Evolutionary conservation across 2,797 vertebrate genomes (phyloP).

Genomic region (Naso thynnoides): DNA sequence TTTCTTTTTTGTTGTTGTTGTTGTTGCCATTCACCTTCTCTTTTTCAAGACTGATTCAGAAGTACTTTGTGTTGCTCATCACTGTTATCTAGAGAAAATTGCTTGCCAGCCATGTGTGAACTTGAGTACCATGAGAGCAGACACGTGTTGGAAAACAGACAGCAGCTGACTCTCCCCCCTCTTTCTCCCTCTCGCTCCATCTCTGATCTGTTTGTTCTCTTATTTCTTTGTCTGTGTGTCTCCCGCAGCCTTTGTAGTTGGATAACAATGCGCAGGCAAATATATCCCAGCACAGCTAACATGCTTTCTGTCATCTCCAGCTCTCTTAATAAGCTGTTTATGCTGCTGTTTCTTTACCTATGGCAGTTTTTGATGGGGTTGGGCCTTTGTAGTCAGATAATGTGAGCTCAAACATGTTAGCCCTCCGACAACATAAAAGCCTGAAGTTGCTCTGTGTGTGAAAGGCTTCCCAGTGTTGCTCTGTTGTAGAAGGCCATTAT

Average conservation of each 20-base stretch:
- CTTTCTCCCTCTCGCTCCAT: constrained; percentile 5
- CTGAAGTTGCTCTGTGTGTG: constrained; percentile 2
- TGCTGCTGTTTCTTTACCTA: constrained; percentile 35
- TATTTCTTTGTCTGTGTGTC: constrained; percentile 19
- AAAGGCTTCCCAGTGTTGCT: constrained; percentile 35
- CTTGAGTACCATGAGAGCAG: constrained; percentile 23
- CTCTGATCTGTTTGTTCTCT: constrained; percentile 31
- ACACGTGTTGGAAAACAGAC: constrained; percentile 28
- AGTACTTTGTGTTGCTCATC: background rate
- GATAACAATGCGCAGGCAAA: constrained; percentile 47
- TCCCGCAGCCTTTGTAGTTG: constrained; percentile 49
- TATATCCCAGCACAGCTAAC: constrained; percentile 23
- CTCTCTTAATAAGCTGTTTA: constrained; percentile 62
- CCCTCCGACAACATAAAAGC: constrained; percentile 40
- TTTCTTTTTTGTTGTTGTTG: background rate
- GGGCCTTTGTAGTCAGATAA: constrained; percentile 64
- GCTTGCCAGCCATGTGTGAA: constrained; percentile 24
- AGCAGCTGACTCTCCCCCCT: background rate
- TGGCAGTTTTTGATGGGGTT: constrained; percentile 38
- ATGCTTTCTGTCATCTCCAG: constrained; percentile 41
- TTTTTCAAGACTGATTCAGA: constrained; percentile 1
- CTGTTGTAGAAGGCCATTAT: constrained; percentile 31
- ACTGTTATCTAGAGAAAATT: background rate
- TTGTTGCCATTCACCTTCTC: background rate
- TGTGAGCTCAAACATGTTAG: constrained; percentile 18